These are phyloP conservation scores for Caerostris darwini DNA, from an alignment of 1,140 invertebrate genomes.

Conservation along the genomic window DNA sequence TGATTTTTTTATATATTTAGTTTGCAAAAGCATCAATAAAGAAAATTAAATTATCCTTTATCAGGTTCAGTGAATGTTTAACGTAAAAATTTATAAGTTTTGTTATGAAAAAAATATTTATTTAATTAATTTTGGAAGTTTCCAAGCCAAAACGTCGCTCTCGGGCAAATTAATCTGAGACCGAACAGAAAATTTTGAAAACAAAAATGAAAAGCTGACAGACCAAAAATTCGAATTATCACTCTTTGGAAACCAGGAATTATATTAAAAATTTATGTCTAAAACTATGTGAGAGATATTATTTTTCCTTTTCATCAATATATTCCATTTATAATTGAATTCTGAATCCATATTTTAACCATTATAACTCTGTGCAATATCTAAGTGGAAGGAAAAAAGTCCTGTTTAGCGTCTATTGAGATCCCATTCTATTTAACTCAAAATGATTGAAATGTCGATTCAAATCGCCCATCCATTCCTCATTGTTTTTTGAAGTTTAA, in stretches of 20 bases:
- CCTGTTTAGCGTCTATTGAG: neutral
- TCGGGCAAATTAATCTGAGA: neutral
- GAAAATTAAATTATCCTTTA: no score
- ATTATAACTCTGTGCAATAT: neutral
- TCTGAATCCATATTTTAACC: neutral
- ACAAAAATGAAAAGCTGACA: neutral
- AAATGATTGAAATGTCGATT: constrained; percentile 6
- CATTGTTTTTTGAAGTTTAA: constrained; percentile 14
- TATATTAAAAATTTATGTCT: neutral
- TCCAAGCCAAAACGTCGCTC: neutral
- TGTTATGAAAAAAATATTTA: neutral
- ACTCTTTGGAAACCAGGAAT: neutral
- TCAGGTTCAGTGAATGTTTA: no score
- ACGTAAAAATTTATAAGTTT: no score
- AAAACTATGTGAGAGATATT: neutral
- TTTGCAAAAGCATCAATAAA: no score
- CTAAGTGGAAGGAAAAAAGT: neutral
- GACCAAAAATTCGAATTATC: neutral
- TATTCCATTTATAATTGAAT: neutral
- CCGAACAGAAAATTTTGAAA: neutral
- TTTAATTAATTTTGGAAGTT: neutral
- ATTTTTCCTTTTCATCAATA: neutral
- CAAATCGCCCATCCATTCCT: neutral
- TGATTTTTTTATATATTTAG: neutral
- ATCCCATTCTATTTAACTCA: constrained; percentile 1